phyloP scores from a whole-genome alignment of 2,888 invertebrate genomes.

The Cerastoderma edule region DNA sequence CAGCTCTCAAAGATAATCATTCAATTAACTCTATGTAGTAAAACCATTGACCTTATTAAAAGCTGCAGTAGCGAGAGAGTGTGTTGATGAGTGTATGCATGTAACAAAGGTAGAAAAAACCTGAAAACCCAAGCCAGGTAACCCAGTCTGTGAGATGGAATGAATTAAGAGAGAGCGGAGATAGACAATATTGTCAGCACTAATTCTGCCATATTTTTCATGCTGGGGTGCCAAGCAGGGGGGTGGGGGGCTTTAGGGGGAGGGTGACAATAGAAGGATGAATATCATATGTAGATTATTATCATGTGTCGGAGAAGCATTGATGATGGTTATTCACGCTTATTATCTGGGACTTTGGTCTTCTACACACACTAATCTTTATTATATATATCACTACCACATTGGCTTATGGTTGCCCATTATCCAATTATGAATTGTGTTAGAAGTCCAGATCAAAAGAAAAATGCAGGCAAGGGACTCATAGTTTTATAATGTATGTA shows the following conservation, averaged over 20 bases:
- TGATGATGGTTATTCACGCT: not conserved
- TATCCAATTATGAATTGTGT: no score
- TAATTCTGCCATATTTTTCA: conserved; percentile 19
- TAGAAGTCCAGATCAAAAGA: no score
- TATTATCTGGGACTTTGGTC: no score
- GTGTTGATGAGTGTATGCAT: conserved; percentile 13
- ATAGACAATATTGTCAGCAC: not conserved
- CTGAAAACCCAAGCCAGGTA: conserved; percentile 10
- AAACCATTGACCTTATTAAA: conserved; percentile 10
- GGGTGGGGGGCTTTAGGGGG: not conserved
- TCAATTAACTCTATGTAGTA: no score
- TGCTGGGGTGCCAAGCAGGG: conserved; percentile 13
- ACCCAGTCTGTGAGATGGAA: not conserved
- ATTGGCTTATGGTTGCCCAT: no score
- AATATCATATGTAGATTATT: conserved; percentile 13
- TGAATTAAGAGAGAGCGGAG: not conserved
- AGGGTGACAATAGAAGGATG: not conserved
- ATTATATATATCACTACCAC: no score
- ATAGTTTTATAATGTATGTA: no score
- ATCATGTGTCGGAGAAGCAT: conserved; percentile 15
- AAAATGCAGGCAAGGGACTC: no score
- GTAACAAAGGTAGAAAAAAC: conserved; percentile 8
- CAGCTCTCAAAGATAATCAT: no score
- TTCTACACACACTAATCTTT: no score
- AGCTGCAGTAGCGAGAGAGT: not conserved